phyloP scores from a whole-genome alignment of 2,888 invertebrate species.

The Morpho deidamia region DNA sequence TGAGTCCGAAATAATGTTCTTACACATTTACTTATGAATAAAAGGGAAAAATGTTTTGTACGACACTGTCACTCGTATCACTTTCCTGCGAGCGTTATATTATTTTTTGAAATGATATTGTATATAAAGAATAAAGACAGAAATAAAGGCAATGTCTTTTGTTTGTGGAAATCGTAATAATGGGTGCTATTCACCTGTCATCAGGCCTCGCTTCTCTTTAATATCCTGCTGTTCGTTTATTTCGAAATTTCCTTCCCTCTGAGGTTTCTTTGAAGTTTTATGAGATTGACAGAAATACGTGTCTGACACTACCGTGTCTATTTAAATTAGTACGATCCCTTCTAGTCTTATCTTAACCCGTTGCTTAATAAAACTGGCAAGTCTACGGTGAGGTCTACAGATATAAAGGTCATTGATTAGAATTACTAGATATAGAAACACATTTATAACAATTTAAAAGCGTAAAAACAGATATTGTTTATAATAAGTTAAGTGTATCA shows the following conservation, averaged over 20 bases:
- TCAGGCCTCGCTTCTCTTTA: constrained; percentile 35
- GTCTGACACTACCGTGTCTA: too few relatives aligned
- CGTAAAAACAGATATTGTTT: too few relatives aligned
- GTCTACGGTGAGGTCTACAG: too few relatives aligned
- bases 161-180: constrained; percentile 47
- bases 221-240: constrained; percentile 33
- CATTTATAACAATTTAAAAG: too few relatives aligned
- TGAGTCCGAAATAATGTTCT: constrained; percentile 23
- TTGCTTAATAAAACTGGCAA: too few relatives aligned
- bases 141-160: constrained; percentile 43
- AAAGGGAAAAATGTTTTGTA: constrained; percentile 37
- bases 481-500: too few relatives aligned
- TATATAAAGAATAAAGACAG: constrained; percentile 26
- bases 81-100: constrained; percentile 31
- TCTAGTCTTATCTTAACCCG: too few relatives aligned
- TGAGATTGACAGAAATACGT: background rate
- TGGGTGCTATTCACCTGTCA: constrained; percentile 53
- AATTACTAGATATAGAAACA: too few relatives aligned
- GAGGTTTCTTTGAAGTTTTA: constrained; percentile 7
- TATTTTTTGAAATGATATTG: constrained; percentile 43
- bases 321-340: too few relatives aligned
- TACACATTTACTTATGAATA: constrained; percentile 21
- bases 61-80: constrained; percentile 42
- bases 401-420: too few relatives aligned
- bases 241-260: constrained; percentile 29